Conservation (phyloP, 2,113 vertebrate genomes). For the Dryoscopus gambensis region DNA sequence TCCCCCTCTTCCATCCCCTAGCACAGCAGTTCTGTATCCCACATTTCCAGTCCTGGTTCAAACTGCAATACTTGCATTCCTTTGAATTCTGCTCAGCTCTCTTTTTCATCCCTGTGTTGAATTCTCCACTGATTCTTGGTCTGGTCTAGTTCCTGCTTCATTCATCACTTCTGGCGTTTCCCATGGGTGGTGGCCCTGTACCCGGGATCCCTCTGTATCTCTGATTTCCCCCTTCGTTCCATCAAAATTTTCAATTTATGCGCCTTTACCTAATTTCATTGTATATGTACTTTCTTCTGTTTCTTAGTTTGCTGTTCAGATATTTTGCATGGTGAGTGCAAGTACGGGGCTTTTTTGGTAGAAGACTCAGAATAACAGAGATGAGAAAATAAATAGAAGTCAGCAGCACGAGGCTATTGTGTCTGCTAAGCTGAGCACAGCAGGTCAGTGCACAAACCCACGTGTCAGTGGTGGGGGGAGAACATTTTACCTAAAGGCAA, state of each 20-base stretch:
- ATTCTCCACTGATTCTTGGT: not conserved
- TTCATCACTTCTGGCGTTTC: not conserved
- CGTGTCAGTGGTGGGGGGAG: not conserved
- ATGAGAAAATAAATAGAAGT: not conserved
- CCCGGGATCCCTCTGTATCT: not conserved
- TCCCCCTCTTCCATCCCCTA: not conserved
- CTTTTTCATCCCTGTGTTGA: not conserved
- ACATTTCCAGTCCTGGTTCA: not conserved
- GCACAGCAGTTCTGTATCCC: not conserved
- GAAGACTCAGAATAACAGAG: not conserved
- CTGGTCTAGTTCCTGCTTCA: not conserved
- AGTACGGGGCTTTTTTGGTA: not conserved
- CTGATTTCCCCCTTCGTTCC: not conserved
- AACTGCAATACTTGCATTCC: not conserved
- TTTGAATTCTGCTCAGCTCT: not conserved
- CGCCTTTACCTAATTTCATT: not conserved
- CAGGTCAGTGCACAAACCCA: not conserved
- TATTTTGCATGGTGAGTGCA: not conserved
- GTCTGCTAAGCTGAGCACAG: slow-evolving; percentile 13
- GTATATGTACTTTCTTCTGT: not conserved
- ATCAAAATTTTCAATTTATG: not conserved
- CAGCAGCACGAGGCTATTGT: not conserved
- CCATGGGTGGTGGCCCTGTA: not conserved
- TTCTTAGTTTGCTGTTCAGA: not conserved
- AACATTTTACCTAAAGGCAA: not conserved